Evolutionary conservation across 2,797 vertebrate species (phyloP).

Genomic region (Peromyscus aztecus): DNA sequence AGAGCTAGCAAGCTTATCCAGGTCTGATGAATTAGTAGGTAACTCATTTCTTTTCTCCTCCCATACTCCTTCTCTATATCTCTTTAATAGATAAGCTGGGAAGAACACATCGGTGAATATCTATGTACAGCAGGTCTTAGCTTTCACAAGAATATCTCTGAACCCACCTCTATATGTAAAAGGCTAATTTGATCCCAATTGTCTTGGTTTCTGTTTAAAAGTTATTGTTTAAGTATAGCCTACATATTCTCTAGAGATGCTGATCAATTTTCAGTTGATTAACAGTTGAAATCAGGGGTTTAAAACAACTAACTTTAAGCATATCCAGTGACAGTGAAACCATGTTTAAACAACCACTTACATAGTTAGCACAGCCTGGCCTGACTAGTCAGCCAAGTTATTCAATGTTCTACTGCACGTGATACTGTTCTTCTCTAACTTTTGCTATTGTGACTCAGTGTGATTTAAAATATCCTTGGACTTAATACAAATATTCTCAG

Average conservation of each 20-base stretch:
- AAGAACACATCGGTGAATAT: slow-evolving; percentile 31
- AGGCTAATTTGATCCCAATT: not conserved
- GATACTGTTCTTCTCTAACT: slow-evolving; percentile 10
- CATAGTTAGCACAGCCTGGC: not conserved
- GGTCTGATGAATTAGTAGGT: not conserved
- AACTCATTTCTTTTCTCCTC: not conserved
- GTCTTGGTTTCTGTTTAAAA: slow-evolving; percentile 62
- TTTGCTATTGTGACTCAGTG: slow-evolving; percentile 59
- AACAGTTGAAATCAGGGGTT: not conserved
- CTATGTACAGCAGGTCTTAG: not conserved
- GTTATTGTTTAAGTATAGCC: not conserved
- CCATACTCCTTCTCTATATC: not conserved
- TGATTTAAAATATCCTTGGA: slow-evolving; percentile 54
- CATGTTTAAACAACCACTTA: not conserved
- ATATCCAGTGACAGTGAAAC: not conserved
- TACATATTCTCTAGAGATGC: slow-evolving; percentile 31
- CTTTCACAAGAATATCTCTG: not conserved
- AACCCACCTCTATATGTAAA: not conserved
- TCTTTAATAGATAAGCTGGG: not conserved
- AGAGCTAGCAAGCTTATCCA: not conserved
- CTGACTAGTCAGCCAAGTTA: not conserved
- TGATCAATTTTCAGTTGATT: slow-evolving; percentile 47
- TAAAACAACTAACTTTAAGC: not conserved
- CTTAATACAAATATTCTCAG: slow-evolving; percentile 57
- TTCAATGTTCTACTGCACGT: not conserved